Base-by-base conservation (phyloP, 2,113 vertebrate genomes). In the Forbesichthys agassizii region DNA sequence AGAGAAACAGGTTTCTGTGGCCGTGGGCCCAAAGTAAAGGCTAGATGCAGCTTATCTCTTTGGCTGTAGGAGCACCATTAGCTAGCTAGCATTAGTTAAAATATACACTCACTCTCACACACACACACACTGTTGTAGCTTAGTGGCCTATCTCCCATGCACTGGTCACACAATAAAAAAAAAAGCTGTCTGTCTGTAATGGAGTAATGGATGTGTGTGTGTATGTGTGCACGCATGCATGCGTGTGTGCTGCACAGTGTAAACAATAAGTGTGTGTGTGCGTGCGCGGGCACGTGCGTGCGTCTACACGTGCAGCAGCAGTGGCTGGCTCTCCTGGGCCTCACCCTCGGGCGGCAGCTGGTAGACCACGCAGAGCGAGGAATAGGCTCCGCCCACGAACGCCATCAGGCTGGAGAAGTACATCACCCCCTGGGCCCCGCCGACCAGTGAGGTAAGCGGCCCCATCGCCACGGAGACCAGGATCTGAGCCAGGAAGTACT, bases 401-500 rank as follows among this genome's bases (percentile, higher is more conserved):
- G 97, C 93, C 92, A 97, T 90, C 69, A 97, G 91, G 90, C 96
- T 98, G 72, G 97, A 85, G 88, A 98, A 98, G 91, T 98, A 98
- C 97, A 98, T 98, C 86, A 96, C 96, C 0, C 96, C 96, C 1
- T 92, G 96, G 92, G 97, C 95, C 5, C 96, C 97, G 77, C 97
- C 97, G 83, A 98, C 96, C 6, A 95, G 93, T 0, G 96, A 93
- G 0, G 96, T 98, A 88, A 98, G 92, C 1, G 97, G 97, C 74
- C 96, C 97, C 94, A 98, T 96, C 74, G 95, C 92, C 86, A 98
- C 76, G 3, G 97, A 95, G 72, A 98, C 96, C 9, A 98, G 90
- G 83, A 98, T 96, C 92, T 98, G 97, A 0, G 97, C 97, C 90
- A 98, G 89, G 87, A 98, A 98, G 81, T 98, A 98, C 92, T 98